Conservation (phyloP, 92 coral and sea anemone species). For the Siderastrea siderea region DNA sequence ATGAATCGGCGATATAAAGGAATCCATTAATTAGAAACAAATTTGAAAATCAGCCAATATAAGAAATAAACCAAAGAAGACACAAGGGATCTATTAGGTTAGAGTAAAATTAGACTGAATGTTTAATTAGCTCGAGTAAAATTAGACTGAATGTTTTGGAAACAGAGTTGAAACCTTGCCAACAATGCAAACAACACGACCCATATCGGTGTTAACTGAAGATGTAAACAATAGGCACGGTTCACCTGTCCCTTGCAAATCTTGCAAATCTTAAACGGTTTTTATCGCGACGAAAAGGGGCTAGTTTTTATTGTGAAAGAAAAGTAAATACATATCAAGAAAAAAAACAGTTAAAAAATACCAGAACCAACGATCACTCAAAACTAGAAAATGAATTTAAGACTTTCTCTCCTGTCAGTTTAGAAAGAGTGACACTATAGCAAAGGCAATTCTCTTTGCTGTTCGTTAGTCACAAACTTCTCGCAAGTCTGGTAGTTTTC, state of each 20-base stretch:
- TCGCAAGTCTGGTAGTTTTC: too few relatives aligned
- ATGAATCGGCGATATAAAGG: not conserved
- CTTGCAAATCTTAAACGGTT: conserved; percentile 13
- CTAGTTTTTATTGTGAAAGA: not conserved
- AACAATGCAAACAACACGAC: not conserved
- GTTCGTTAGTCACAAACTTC: too few relatives aligned
- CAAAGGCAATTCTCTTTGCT: too few relatives aligned
- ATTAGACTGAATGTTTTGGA: too few relatives aligned
- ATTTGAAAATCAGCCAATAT: not conserved
- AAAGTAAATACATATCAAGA: not conserved
- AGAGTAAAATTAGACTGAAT: not conserved
- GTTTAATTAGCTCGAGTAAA: too few relatives aligned
- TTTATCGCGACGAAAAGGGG: not conserved
- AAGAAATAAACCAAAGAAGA: not conserved
- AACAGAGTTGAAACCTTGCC: not conserved
- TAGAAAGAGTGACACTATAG: not conserved
- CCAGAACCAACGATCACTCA: not conserved
- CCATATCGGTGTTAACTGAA: not conserved
- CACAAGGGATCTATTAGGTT: not conserved
- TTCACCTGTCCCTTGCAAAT: not conserved
- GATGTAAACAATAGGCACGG: not conserved
- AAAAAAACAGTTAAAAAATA: not conserved
- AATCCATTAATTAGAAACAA: conserved; percentile 3
- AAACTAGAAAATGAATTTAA: not conserved
- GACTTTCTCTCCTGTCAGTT: not conserved